A percentile compares a stretch with the other conserved stretches of the same genome.
phyloP scores from a whole-genome alignment of 64 coral and sea anemone genomes.

The Hydrozoanthus tunicans region DNA sequence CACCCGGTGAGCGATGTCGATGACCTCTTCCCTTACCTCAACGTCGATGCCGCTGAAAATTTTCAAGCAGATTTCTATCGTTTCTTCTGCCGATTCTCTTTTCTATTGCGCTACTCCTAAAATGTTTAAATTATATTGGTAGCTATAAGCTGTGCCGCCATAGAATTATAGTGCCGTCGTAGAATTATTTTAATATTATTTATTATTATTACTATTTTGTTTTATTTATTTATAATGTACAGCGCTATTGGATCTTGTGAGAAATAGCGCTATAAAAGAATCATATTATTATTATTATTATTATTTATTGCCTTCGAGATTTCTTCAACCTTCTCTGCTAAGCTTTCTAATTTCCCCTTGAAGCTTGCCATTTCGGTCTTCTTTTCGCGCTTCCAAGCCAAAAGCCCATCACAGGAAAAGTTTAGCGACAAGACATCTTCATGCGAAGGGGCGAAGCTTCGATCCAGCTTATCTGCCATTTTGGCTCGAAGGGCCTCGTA shows the following conservation, averaged over 20 bases:
- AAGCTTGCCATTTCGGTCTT: slow-evolving; percentile 33
- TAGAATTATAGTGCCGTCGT: not conserved
- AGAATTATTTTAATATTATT: too few species aligned
- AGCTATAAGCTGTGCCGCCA: slow-evolving; percentile 44
- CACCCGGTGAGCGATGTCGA: slow-evolving; percentile 50
- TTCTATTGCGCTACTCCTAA: slow-evolving; percentile 42
- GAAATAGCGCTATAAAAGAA: too few species aligned
- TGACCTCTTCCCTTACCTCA: slow-evolving; percentile 26
- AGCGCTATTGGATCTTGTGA: too few species aligned
- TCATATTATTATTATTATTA: too few species aligned
- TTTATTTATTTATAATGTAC: too few species aligned
- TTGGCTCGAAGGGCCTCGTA: not conserved
- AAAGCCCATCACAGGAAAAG: slow-evolving; percentile 20
- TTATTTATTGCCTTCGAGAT: slow-evolving; percentile 3
- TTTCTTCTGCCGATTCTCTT: slow-evolving; percentile 49
- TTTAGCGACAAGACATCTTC: slow-evolving; percentile 14
- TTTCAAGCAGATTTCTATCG: slow-evolving; percentile 21
- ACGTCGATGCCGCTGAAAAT: slow-evolving; percentile 48
- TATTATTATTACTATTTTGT: too few species aligned
- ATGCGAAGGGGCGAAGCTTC: not conserved
- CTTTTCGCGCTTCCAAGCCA: not conserved
- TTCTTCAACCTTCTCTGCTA: slow-evolving; percentile 27
- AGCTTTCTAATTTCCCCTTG: slow-evolving; percentile 20
- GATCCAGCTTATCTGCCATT: slow-evolving; percentile 37
- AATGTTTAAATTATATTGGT: slow-evolving; percentile 68